A percentile compares a stretch with the other conserved stretches of the same genome.
Conservation (phyloP, 2,113 vertebrate species). For the Rhegmatorhina hoffmannsi region DNA sequence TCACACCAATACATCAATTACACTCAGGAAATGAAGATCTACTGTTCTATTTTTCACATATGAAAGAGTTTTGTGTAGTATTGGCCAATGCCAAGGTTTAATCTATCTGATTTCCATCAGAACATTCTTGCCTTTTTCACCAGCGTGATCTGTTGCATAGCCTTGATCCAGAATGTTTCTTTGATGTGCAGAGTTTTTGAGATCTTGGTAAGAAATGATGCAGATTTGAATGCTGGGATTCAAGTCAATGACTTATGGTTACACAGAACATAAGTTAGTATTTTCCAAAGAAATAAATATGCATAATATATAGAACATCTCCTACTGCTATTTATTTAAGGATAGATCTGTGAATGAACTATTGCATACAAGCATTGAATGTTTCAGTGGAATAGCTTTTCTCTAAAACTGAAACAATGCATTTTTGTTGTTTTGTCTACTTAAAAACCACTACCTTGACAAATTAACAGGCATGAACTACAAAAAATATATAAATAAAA, state of each 20-base stretch:
- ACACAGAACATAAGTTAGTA: not conserved
- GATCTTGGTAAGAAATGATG: not conserved
- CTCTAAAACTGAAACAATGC: not conserved
- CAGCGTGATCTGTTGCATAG: rapidly evolving
- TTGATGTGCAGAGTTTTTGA: not conserved
- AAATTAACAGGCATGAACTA: not conserved
- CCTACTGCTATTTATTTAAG: not conserved
- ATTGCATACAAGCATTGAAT: not conserved
- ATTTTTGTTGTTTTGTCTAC: not conserved
- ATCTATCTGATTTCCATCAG: not conserved
- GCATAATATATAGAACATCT: not conserved
- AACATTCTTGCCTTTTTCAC: not conserved
- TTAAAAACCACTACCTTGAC: not conserved
- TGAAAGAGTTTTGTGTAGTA: not conserved
- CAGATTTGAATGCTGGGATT: not conserved
- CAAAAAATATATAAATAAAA: not conserved
- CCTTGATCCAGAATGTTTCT: not conserved
- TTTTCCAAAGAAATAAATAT: not conserved
- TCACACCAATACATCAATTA: not conserved
- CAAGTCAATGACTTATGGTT: not conserved
- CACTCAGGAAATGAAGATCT: not conserved
- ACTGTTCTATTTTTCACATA: not conserved
- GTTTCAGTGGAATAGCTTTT: not conserved
- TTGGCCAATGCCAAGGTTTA: not conserved
- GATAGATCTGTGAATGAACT: not conserved